These are phyloP conservation scores for Drosophila rhopaloa DNA, from an alignment of 1,140 invertebrate species.

Conservation along the genomic window DNA sequence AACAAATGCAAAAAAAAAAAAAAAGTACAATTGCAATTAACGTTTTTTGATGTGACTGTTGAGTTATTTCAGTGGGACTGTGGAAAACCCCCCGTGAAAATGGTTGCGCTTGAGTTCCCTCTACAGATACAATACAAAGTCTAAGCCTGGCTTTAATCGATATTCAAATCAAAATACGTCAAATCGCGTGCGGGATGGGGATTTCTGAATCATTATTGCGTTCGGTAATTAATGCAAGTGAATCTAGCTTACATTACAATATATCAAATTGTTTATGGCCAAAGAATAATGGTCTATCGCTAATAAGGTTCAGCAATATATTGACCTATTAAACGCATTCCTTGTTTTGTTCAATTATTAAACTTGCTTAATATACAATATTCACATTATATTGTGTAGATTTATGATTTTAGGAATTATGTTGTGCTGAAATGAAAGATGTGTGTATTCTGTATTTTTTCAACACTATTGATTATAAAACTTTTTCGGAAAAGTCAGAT, in stretches of 20 bases:
- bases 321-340: not conserved
- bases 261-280: not conserved
- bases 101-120: slow-evolving; percentile 57
- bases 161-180: slow-evolving; percentile 19
- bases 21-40: slow-evolving; percentile 38
- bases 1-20: slow-evolving; percentile 22
- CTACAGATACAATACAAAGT: slow-evolving; percentile 22
- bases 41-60: slow-evolving; percentile 35
- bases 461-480: not conserved
- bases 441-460: too few relatives aligned
- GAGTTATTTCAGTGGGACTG: slow-evolving; percentile 16
- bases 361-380: not conserved
- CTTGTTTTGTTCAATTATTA: too few relatives aligned
- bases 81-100: slow-evolving; percentile 48
- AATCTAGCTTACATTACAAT: not conserved
- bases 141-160: slow-evolving; percentile 42
- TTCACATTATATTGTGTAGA: not conserved
- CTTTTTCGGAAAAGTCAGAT: not conserved
- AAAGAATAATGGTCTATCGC: not conserved
- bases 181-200: slow-evolving; percentile 9
- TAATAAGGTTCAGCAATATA: not conserved
- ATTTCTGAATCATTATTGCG: slow-evolving; percentile 5
- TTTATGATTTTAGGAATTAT: too few relatives aligned
- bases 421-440: too few relatives aligned
- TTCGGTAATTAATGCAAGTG: not conserved